phyloP scores from a whole-genome alignment of 92 coral and sea anemone species.

The Porites lobata region DNA sequence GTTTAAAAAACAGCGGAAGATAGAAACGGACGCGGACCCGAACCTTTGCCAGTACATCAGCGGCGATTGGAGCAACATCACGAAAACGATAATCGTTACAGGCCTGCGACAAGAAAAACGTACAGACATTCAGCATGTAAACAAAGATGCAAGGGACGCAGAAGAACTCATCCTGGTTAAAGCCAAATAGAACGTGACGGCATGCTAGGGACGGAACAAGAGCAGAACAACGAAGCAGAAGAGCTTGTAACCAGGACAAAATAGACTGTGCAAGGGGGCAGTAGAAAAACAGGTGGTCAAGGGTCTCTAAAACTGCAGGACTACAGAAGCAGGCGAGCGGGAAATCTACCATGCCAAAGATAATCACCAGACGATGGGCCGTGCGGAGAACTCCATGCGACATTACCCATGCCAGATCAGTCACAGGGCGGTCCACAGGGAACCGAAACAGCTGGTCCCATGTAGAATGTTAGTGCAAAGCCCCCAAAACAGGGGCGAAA shows the following conservation, averaged over 20 bases:
- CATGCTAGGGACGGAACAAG: neutral
- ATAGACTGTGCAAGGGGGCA: constrained; percentile 48
- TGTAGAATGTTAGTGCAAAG: constrained; percentile 9
- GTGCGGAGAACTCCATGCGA: constrained; percentile 30
- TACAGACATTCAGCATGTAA: neutral
- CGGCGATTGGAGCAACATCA: neutral
- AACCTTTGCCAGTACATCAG: neutral
- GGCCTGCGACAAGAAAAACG: neutral
- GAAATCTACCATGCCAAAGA: neutral
- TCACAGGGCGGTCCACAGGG: neutral
- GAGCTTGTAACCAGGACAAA: constrained; percentile 16
- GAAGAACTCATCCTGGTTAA: neutral
- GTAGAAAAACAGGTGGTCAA: constrained; percentile 12
- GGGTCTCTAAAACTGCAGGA: neutral
- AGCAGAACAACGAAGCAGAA: neutral
- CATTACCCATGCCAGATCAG: constrained; percentile 1
- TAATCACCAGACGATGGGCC: neutral
- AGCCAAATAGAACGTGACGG: constrained; percentile 37
- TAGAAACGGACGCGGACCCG: neutral
- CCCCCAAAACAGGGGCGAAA: neutral
- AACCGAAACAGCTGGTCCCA: constrained; percentile 1
- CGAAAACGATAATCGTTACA: neutral
- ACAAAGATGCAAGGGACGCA: constrained; percentile 20
- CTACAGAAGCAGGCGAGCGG: neutral
- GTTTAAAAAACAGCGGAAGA: neutral